Base-by-base conservation (phyloP, 2,888 invertebrate species). In the Macrophya alboannulata region DNA sequence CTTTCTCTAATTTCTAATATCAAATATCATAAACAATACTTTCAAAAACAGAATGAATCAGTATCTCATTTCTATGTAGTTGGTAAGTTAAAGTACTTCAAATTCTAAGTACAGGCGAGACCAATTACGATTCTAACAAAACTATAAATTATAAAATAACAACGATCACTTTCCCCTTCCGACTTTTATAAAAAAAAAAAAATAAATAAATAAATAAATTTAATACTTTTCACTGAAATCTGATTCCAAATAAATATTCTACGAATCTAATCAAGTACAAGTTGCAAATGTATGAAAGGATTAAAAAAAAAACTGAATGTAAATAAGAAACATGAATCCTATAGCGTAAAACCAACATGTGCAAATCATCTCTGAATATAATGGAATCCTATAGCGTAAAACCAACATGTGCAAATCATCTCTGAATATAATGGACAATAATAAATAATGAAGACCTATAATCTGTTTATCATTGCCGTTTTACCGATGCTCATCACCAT, bases 381-480 rank as follows among this genome's bases (percentile, higher is more conserved):
- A 15, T 55, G 17, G 43, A 37, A n/a, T n/a, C n/a, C n/a, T n/a
- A n/a, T n/a, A n/a, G n/a, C n/a, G n/a, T n/a, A n/a, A n/a, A n/a
- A n/a, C 43, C 72, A 43, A 74, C 9, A 21, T 21, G 12, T 37
- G 43, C 10, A 51, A 77, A 77, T 77, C 6, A 77, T 17, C 17
- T 17, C 10, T 1, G 6, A 31, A 48, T 77, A 6, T 31, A 77
- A 15, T 55, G 17, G 43, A 37, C 51, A 21, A 12, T 43, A 25
- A 43, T 81, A n/a, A 62, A 31, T 0, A 43, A 40, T 17, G n/a
- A 55, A 55, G 31, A 77, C 5, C 15, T 79, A 21, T 43, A 81
- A 81, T 62, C 40, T 81, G 43, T 55, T 79, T 79, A 59, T 48
- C 48, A 76, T 25, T 25, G 17, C 21, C 43, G 31, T 31, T 68